These are phyloP conservation scores for Microctenopoma stevenorrisi DNA, from an alignment of 2,797 vertebrate species.

Conservation along the genomic window DNA sequence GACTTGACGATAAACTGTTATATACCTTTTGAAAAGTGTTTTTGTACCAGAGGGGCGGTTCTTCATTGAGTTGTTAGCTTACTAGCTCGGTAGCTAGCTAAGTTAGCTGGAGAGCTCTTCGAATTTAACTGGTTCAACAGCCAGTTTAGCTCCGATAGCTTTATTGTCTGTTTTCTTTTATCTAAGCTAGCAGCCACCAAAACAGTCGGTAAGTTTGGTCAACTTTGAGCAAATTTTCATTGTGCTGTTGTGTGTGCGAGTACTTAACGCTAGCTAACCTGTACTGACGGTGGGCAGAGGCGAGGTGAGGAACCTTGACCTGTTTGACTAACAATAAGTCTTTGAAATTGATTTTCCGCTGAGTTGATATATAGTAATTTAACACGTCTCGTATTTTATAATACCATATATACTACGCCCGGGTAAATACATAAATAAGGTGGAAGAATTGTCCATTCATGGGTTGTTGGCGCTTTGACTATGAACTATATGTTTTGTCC, in stretches of 20 bases:
- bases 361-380: background rate
- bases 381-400: background rate
- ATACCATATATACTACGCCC: accelerated
- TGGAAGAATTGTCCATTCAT: background rate
- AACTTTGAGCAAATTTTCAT: background rate
- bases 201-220: constrained; percentile 53
- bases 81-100: constrained; percentile 47
- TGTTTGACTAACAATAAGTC: background rate
- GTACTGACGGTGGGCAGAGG: background rate
- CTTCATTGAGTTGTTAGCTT: constrained; percentile 30
- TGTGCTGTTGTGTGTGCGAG: background rate
- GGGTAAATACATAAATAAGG: background rate
- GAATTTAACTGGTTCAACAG: constrained; percentile 38
- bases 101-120: constrained; percentile 34
- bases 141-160: constrained; percentile 20
- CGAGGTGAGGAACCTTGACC: background rate
- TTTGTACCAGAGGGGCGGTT: constrained; percentile 15
- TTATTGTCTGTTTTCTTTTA: too few species aligned
- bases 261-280: background rate
- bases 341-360: background rate
- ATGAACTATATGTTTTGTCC: background rate
- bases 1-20: background rate
- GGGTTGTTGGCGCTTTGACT: background rate
- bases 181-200: background rate
- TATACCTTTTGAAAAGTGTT: constrained; percentile 5